Evolutionary conservation across 2,888 invertebrate genomes (phyloP), one percentile per base, ranked within the genome.

Genomic region (Caenorhabditis angaria): DNA sequence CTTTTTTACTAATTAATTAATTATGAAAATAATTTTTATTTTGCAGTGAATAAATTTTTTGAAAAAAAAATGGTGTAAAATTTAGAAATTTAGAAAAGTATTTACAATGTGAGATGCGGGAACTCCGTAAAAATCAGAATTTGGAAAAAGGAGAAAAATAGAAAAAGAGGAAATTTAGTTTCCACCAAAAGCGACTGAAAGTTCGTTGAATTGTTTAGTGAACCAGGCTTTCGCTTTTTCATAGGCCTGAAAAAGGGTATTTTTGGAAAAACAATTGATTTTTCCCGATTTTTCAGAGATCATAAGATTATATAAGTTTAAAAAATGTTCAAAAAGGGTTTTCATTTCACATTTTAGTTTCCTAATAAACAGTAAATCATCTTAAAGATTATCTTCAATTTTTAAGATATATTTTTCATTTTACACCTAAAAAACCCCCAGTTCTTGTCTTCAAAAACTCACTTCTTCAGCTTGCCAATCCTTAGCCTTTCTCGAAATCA

Each of bases 381-480:
- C 10, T 32, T 32, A 32, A 8, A 32, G 32, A 32, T 32, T 32
- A 10, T 32, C 32, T 8, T 8, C 32, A 32, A 32, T 41, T 41
- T 41, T 41, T 18, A 41, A 41, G 3, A 18, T n/a, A n/a, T n/a
- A n/a, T n/a, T n/a, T n/a, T n/a, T n/a, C n/a, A n/a, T n/a, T n/a
- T n/a, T n/a, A n/a, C n/a, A n/a, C n/a, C n/a, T n/a, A n/a, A n/a
- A n/a, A n/a, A n/a, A n/a, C 35, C 35, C 14, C 35, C 14, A 10
- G 35, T 35, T 35, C 14, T 48, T 48, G 5, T 51, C 10, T 51
- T 51, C 24, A 51, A 5, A 12, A 4, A 24, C 25, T n/a, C 6
- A 57, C 32, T 22, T 67, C 67, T 50, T 75, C 74, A 5, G 74
- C 74, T 53, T 66, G 66, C 67, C 65, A 69, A 47, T 79, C 72